phyloP scores from a whole-genome alignment of 2,888 invertebrate genomes.

The Chrysolina oricalcia region DNA sequence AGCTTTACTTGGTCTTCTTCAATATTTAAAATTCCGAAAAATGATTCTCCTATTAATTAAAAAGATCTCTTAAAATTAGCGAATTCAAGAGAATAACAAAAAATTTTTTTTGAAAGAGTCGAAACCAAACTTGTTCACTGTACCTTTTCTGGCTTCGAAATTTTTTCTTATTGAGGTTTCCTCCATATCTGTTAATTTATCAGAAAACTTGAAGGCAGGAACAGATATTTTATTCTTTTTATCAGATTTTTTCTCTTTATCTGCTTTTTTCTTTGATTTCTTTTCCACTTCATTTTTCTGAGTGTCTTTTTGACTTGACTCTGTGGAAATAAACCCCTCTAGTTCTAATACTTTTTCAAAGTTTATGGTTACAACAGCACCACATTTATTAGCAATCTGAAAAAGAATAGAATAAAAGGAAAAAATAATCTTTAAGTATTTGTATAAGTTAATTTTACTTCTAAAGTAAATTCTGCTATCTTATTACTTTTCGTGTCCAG shows the following conservation, averaged over 20 bases:
- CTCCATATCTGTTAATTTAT: slow-evolving; percentile 46
- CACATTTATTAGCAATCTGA: slow-evolving; percentile 52
- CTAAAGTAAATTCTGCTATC: slow-evolving; percentile 48
- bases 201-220: slow-evolving; percentile 37
- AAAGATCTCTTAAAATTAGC: slow-evolving; percentile 19
- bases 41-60: slow-evolving; percentile 42
- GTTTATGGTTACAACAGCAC: slow-evolving; percentile 40
- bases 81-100: not conserved
- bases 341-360: slow-evolving; percentile 56
- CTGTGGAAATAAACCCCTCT: slow-evolving; percentile 41
- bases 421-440: not conserved
- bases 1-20: slow-evolving; percentile 41
- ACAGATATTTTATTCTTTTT: slow-evolving; percentile 25
- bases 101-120: too few species aligned
- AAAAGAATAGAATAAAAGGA: slow-evolving; percentile 12
- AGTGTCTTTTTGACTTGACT: slow-evolving; percentile 31
- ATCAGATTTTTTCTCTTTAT: slow-evolving; percentile 33
- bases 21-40: slow-evolving; percentile 46
- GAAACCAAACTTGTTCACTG: not conserved
- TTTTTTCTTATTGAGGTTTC: slow-evolving; percentile 18
- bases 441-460: slow-evolving; percentile 37
- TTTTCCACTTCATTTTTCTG: not conserved
- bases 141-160: slow-evolving; percentile 9
- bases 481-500: slow-evolving; percentile 47
- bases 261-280: slow-evolving; percentile 24